Conservation (phyloP, 2,797 vertebrate species). For the Dromococcyx pavoninus region DNA sequence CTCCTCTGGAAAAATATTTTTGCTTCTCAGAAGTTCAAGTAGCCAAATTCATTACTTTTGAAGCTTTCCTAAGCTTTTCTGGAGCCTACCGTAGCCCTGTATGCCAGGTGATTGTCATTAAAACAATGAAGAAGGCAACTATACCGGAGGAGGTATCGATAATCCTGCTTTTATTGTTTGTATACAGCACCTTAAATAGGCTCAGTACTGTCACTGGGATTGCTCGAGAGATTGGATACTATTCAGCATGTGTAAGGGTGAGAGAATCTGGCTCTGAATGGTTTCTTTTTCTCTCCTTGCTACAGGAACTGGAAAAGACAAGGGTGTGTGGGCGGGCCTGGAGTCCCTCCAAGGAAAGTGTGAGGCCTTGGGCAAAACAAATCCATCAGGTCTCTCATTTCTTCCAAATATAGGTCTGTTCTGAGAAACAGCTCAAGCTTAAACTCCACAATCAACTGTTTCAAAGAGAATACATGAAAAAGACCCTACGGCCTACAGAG, state of each 20-base stretch:
- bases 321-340: slow-evolving; percentile 75
- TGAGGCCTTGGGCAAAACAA: slow-evolving; percentile 80
- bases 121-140: background rate
- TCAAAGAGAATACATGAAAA: slow-evolving; percentile 69
- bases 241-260: slow-evolving; percentile 35
- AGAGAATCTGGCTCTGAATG: slow-evolving; percentile 46
- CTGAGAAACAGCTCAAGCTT: slow-evolving; percentile 72
- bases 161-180: background rate
- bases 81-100: background rate
- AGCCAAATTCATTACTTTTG: background rate
- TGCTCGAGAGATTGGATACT: slow-evolving; percentile 15
- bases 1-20: background rate
- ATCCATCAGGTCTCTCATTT: slow-evolving; percentile 77
- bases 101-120: background rate
- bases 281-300: slow-evolving; percentile 62
- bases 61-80: background rate
- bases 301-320: slow-evolving; percentile 78
- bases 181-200: background rate
- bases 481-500: slow-evolving; percentile 60
- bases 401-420: slow-evolving; percentile 81
- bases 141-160: background rate
- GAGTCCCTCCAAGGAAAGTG: slow-evolving; percentile 77
- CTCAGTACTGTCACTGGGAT: background rate
- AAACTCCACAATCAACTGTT: slow-evolving; percentile 65
- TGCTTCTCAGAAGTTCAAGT: background rate